Percentiles rank a stretch among this genome's conserved stretches.
These are phyloP conservation scores for Bostrychus sinensis DNA, from an alignment of 2,113 vertebrate species.

Conservation along the genomic window DNA sequence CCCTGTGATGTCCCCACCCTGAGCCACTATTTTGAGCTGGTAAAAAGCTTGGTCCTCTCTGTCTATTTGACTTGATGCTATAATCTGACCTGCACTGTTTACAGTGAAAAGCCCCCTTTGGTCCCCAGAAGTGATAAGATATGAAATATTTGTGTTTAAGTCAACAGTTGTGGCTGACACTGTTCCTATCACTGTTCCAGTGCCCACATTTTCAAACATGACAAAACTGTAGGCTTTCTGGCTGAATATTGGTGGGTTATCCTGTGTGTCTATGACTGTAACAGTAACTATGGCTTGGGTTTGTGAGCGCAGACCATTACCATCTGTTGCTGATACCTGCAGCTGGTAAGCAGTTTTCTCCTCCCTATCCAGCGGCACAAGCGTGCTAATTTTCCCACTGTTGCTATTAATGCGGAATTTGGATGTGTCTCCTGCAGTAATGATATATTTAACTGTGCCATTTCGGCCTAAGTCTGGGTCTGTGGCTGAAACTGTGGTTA, in stretches of 20 bases:
- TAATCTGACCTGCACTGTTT: slow-evolving; percentile 85
- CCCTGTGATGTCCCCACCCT: slow-evolving; percentile 89
- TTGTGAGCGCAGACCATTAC: slow-evolving; percentile 87
- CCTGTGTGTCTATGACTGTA: slow-evolving; percentile 94
- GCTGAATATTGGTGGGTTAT: slow-evolving; percentile 92
- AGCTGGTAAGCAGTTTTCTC: slow-evolving; percentile 94
- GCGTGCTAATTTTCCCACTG: slow-evolving; percentile 88
- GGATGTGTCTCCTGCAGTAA: slow-evolving; percentile 89
- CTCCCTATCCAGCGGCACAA: slow-evolving; percentile 90
- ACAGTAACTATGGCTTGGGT: slow-evolving; percentile 92
- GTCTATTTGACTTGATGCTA: slow-evolving; percentile 87
- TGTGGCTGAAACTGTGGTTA: slow-evolving; percentile 88
- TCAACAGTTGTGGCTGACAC: slow-evolving; percentile 92
- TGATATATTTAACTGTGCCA: slow-evolving; percentile 90
- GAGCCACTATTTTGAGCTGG: slow-evolving; percentile 92
- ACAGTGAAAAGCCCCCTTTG: slow-evolving; percentile 90
- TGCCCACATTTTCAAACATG: slow-evolving; percentile 93
- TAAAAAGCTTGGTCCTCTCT: slow-evolving; percentile 93
- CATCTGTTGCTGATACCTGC: slow-evolving; percentile 89
- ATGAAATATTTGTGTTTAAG: slow-evolving; percentile 93
- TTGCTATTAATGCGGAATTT: slow-evolving; percentile 89
- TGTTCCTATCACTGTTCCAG: slow-evolving; percentile 87
- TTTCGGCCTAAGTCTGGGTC: slow-evolving; percentile 92
- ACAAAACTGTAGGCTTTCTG: slow-evolving; percentile 93
- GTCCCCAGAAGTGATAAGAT: slow-evolving; percentile 93